Base-by-base conservation (phyloP, 2,113 vertebrate species). In the Bambusicola thoracicus region DNA sequence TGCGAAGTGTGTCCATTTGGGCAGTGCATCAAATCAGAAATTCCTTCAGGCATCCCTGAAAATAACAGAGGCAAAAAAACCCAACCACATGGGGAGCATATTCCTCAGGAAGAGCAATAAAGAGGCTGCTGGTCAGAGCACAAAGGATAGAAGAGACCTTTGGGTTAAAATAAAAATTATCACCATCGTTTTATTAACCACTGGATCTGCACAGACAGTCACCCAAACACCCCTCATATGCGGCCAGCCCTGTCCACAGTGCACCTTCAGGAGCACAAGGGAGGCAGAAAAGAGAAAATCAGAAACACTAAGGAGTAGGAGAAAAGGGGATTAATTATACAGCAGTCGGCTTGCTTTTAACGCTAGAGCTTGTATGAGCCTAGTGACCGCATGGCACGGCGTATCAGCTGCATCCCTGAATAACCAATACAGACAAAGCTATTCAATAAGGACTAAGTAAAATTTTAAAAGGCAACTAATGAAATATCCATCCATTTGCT, bases 191-290 rank as follows among this genome's bases (percentile, higher is more conserved):
- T 14, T 20, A 44, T 6, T 32, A 27, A n/a, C 34, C 36, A 3
- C 32, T 9, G 20, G 29, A 70, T 46, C 41, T 59, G 49, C 3
- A 30, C 30, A n/a, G 68, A 43, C 67, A 29, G 17, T 5, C 34
- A 32, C 8, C 11, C n/a, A 12, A 22, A n/a, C n/a, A 3, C 74
- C 24, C 6, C 1, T 0, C 5, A 69, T 32, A 34, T 1, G 0
- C 2, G 11, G 69, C 61, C 12, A 11, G 6, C 44, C n/a, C 66
- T 44, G 41, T 3, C 51, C 67, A 6, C 24, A 19, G n/a, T 0
- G 13, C 6, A 65, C 55, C 43, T 55, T 4, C 63, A 30, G 49
- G 1, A 55, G 32, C 49, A 48, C 1, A 4, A 51, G 14, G 8
- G 18, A 29, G 27, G 13, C 5, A 44, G 61, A 6, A 15, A 30